These are phyloP conservation scores for Corythoichthys intestinalis DNA, from an alignment of 2,113 vertebrate genomes.

Conservation along the genomic window DNA sequence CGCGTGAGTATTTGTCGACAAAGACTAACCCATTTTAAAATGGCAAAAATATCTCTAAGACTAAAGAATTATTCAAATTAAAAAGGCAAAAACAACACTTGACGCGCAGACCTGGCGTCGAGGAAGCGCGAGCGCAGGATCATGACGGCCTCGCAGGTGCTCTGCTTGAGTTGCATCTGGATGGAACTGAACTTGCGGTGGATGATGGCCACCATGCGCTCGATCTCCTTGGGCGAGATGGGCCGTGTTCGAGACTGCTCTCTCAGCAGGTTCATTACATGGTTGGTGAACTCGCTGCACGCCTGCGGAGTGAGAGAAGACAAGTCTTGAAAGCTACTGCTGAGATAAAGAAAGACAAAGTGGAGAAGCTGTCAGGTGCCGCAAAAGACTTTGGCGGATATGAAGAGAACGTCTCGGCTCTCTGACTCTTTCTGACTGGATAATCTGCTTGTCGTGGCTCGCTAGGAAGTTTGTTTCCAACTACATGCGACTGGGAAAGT, in stretches of 20 bases:
- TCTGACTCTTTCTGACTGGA: background rate
- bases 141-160: constrained; percentile 87
- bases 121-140: constrained; percentile 81
- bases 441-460: background rate
- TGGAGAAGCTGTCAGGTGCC: constrained; percentile 14
- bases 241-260: constrained; percentile 86
- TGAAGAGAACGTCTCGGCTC: background rate
- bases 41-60: too few relatives aligned
- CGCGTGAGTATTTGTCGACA: too few relatives aligned
- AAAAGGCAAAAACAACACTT: too few relatives aligned
- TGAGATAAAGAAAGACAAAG: constrained; percentile 6
- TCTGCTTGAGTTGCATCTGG: constrained; percentile 90
- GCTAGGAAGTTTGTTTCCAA: background rate
- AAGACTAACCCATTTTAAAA: too few relatives aligned
- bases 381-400: constrained; percentile 12
- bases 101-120: constrained; percentile 74
- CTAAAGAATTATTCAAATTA: too few relatives aligned
- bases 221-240: constrained; percentile 83
- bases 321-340: constrained; percentile 17
- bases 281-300: constrained; percentile 88
- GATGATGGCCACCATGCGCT: constrained; percentile 83
- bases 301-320: constrained; percentile 72
- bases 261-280: constrained; percentile 85
- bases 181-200: constrained; percentile 88
- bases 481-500: too few relatives aligned